Percentiles rank a stretch among this genome's conserved stretches.
These are phyloP conservation scores for Mus musculus DNA, from an alignment of 2,113 vertebrate genomes.

Conservation along the genomic window GRCm39 chr9:95952501-95953000, in stretches of 20 bases:
- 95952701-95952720: neutral
- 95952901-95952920: constrained; percentile 53
- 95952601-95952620: neutral
- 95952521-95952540: neutral
- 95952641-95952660: neutral
- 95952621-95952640: neutral
- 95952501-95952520: neutral
- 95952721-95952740: neutral
- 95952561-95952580: too few species aligned
- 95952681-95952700: neutral
- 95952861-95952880: constrained; percentile 3
- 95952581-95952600: neutral
- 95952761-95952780: neutral
- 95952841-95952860: neutral
- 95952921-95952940: constrained; percentile 33
- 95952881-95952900: constrained; percentile 16
- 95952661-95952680: neutral
- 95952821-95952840: neutral
- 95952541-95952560: neutral
- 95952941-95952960: neutral
- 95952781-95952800: neutral
- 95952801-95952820: neutral
- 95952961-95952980: neutral
- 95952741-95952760: neutral
- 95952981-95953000: neutral